Evolutionary conservation across 2,113 vertebrate genomes (phyloP), one percentile per base, ranked within the genome.

Genomic region (Astur gentilis): DNA sequence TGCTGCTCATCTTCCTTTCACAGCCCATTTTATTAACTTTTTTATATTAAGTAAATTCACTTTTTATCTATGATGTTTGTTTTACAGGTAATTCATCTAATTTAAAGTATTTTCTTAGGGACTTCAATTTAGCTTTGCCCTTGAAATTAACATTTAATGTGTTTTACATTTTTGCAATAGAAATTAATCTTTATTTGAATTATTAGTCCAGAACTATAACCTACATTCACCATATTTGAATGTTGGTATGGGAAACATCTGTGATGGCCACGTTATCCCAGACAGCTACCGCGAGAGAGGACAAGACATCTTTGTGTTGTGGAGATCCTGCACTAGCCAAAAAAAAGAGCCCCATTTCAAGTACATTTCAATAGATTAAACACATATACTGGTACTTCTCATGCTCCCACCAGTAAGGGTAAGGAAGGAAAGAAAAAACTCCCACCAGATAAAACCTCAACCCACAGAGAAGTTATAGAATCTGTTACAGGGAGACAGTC

Each of bases 111-210:
- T 97, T 96, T 96, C 76, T 93, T 72, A 91, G 67, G 80, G 80
- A 97, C 76, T 94, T 94, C 95, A 92, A 93, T 97, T 96, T 96
- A 81, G 94, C 90, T 92, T 94, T 97, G 89, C 80, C 89, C 88
- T 97, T 97, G 91, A 97, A 97, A 97, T 97, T 89, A 97, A 96
- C 85, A 85, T 78, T 94, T 90, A 96, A 96, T 85, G 42, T 61
- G 79, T 96, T 94, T 94, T 96, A 94, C 44, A 85, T 88, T 97
- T 95, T 96, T 96, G 62, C 81, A 89, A 95, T 92, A 93, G 79
- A 97, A 97, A 95, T 96, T 91, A 92, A 94, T 86, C 90, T 95
- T 97, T 93, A 93, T 95, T 91, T 94, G 89, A 94, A 95, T 87
- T 94, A 96, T 85, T 95, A 95, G 73, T 66, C 34, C 66, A 92